Evolutionary conservation across 2,797 vertebrate genomes (phyloP), one percentile per base, ranked within the genome.

Genomic region (Phylloscopus collybita): DNA sequence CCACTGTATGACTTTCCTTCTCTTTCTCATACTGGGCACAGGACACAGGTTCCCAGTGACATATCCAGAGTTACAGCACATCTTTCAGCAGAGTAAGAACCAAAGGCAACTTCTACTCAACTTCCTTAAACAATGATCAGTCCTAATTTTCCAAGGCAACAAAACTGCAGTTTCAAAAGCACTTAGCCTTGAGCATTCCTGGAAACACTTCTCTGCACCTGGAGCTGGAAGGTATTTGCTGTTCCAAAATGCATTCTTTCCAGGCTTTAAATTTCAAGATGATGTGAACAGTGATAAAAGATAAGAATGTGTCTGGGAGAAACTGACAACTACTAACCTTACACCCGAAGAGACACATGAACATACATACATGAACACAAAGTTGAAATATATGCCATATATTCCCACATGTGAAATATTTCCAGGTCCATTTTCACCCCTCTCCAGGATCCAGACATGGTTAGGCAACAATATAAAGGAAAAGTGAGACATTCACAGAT

Each of bases 251-350:
- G 47, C 51, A 69, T 96, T 97, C 75, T 93, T 95, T 81, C 76
- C 62, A 92, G 93, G 85, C 80, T 95, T 95, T 92, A 87, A 88
- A 94, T 96, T 91, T 90, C 88, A 94, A 65, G 57, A 88, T 72
- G 38, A 92, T 83, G 49, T 78, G 47, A 86, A 59, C 47, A 88
- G 74, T 75, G 86, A 94, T 95, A 94, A 96, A 96, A 97, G 65
- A 56, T 67, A 90, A 42, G 40, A 91, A 79, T 36, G 50, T 81
- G 69, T 67, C 91, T 93, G 70, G 74, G 82, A 86, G 62, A 45
- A 70, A 71, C 38, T 91, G 85, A 81, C 92, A 91, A 7, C 38
- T 60, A 20, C 42, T 80, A 85, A 86, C 36, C 22, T 51, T 72
- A 38, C 0, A 9, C 36, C 86, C 93, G 69, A 62, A 60, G 64